Evolutionary conservation across 92 coral and sea anemone genomes (phyloP), one percentile per base, ranked within the genome.

Genomic region (Siderastrea radians): DNA sequence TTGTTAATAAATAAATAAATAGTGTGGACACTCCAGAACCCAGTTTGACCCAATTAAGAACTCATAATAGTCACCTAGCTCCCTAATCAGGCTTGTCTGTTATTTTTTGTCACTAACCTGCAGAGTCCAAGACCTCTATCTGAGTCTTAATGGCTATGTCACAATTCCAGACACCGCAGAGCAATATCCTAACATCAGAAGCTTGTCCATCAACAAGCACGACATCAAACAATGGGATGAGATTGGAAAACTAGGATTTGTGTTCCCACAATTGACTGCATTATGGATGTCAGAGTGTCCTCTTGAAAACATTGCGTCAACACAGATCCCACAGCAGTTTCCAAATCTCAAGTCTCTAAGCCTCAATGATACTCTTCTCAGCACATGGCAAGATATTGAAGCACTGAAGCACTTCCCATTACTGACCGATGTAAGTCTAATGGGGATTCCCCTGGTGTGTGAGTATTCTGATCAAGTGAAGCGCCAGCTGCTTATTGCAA

Each of bases 261-360:
- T 90, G 49, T 95, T 97, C 83, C 98, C 99, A 19, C n/a, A 74
- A 2, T 77, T 97, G 74, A 89, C 86, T 50, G 90, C 93, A 54
- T 91, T 97, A 46, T 82, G 93, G 48, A 95, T 95, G 94, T 88
- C 98, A 19, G 98, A 97, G 38, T 88, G 96, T 53, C 90, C 94
- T 43, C 89, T 97, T 4, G 93, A 83, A 72, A 95, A 79, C 76
- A 69, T 97, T 49, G 51, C 58, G 1, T 82, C 95, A 19, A 73
- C 84, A 7, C 68, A 76, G 49, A 68, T 86, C 7, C 83, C 60
- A 13, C 69, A 76, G 4, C 89, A 84, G 61, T 94, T 97, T 72
- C 97, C 96, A 7, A 75, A 72, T 7, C 91, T 97, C 19, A 85
- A 86, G 81, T 81, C 82, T 4, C 78, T 97, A 44, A 91, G 84